A percentile compares a stretch with the other conserved stretches of the same genome.
Conservation (phyloP, 2,113 vertebrate genomes). For the Psophia crepitans region DNA sequence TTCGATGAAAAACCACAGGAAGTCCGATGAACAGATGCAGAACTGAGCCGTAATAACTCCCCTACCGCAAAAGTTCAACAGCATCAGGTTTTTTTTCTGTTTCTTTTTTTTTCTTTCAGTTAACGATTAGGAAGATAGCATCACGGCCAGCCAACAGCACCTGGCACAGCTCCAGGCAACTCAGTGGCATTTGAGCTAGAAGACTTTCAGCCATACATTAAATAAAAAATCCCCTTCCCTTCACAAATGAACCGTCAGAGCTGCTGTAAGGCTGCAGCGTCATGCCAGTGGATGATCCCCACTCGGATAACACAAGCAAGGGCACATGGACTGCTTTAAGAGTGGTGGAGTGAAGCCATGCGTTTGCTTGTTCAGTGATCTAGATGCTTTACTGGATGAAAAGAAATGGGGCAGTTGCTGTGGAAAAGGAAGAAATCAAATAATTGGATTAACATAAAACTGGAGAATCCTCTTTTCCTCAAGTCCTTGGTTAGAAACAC, state of each 20-base stretch:
- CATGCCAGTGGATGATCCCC: neutral
- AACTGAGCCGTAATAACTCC: slow-evolving; percentile 40
- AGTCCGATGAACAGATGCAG: slow-evolving; percentile 69
- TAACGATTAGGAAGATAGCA: slow-evolving; percentile 33
- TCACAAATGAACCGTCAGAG: neutral
- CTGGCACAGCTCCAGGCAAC: slow-evolving; percentile 9
- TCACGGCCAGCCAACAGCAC: neutral
- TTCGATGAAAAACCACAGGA: slow-evolving; percentile 76
- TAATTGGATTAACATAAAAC: neutral
- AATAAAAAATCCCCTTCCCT: neutral
- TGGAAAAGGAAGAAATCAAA: neutral
- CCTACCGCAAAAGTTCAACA: slow-evolving; percentile 42
- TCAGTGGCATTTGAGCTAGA: neutral
- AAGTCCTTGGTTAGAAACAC: neutral
- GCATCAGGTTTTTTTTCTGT: neutral
- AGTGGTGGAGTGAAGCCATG: neutral
- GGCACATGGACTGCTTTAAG: neutral
- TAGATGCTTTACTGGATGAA: neutral
- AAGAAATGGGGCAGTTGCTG: neutral
- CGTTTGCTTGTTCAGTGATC: neutral
- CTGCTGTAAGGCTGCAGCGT: neutral
- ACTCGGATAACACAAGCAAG: neutral
- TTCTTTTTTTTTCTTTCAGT: neutral
- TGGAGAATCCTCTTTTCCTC: neutral
- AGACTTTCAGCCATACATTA: neutral